phyloP scores from a whole-genome alignment of 2,888 invertebrate species.

The Hedychridium roseum region DNA sequence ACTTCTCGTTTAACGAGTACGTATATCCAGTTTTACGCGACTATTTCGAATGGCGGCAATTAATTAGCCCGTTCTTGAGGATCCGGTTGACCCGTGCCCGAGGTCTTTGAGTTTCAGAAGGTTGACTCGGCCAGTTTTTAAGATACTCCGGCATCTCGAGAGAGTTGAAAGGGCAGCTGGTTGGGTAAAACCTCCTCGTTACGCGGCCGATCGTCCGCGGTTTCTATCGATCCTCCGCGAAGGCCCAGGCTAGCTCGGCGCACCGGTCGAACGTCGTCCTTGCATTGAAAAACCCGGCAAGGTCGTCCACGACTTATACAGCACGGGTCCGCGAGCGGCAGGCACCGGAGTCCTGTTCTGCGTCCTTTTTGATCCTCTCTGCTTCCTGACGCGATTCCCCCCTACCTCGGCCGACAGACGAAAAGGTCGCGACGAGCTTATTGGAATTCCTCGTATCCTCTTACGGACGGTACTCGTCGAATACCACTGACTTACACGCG shows the following conservation, averaged over 20 bases:
- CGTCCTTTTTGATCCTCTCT: constrained; percentile 23
- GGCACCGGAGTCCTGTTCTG: constrained; percentile 19
- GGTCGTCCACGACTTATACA: constrained; percentile 45
- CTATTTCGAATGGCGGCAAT: too few relatives aligned
- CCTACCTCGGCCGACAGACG: neutral
- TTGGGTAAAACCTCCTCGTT: constrained; percentile 12
- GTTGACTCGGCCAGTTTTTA: too few relatives aligned
- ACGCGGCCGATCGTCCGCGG: constrained; percentile 4
- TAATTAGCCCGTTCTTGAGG: constrained; percentile 1
- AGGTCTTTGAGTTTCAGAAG: too few relatives aligned
- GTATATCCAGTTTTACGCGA: too few relatives aligned
- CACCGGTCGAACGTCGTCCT: constrained; percentile 42
- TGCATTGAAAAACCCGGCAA: constrained; percentile 53
- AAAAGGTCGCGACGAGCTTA: neutral
- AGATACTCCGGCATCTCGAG: constrained; percentile 25
- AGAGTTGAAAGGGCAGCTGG: constrained; percentile 12
- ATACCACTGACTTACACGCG: too few relatives aligned
- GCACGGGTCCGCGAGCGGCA: constrained; percentile 25
- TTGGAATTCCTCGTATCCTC: too few relatives aligned
- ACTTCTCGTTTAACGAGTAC: too few relatives aligned
- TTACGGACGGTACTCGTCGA: too few relatives aligned
- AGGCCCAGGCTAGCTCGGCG: constrained; percentile 9
- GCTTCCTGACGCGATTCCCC: neutral
- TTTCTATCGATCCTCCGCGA: constrained; percentile 6
- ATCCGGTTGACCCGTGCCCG: constrained; percentile 1